phyloP scores from a whole-genome alignment of 2,113 vertebrate species.

The Rafetus swinhoei region DNA sequence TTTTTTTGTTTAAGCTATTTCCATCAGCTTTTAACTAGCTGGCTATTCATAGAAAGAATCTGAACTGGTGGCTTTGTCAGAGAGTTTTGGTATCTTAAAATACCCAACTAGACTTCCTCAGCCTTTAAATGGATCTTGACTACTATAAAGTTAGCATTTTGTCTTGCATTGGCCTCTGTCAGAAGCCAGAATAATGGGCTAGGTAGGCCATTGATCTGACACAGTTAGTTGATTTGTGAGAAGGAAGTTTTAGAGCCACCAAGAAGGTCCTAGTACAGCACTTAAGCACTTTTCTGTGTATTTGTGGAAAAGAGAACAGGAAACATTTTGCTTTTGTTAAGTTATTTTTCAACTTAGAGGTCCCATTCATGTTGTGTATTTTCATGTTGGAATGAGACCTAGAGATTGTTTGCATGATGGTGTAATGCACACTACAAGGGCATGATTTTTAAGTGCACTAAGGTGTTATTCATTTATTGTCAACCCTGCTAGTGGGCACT shows the following conservation, averaged over 20 bases:
- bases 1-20: not conserved
- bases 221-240: too few species aligned
- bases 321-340: not conserved
- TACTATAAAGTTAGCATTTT: too few species aligned
- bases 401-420: not conserved
- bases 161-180: not conserved
- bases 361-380: not conserved
- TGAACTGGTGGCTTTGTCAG: not conserved
- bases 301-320: not conserved
- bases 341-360: not conserved
- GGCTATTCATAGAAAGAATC: not conserved
- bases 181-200: too few species aligned
- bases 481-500: not conserved
- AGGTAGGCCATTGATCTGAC: too few species aligned
- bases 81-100: too few species aligned
- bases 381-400: not conserved
- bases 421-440: not conserved
- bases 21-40: not conserved
- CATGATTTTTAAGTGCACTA: not conserved
- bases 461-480: not conserved
- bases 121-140: too few species aligned
- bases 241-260: not conserved
- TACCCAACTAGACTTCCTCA: too few species aligned
- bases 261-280: not conserved
- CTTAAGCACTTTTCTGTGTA: not conserved